Base-by-base conservation (phyloP, 2,888 invertebrate species). In the Eupelmus urozonus region DNA sequence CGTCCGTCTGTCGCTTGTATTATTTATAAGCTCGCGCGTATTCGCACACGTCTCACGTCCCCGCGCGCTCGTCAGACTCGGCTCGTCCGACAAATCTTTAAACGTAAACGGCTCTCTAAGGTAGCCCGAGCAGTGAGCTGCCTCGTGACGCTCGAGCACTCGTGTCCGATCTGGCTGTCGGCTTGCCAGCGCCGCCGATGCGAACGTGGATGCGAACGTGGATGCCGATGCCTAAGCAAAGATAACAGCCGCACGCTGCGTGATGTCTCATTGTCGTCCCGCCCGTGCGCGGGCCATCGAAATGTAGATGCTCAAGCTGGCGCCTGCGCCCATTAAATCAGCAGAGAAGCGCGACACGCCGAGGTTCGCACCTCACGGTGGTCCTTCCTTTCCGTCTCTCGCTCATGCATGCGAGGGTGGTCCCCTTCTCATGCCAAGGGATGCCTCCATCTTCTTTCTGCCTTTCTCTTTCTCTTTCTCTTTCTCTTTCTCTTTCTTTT, bases 311-410 rank as follows among this genome's bases (percentile, higher is more conserved):
- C 18, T 9, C 2, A 2, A n/a, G 27, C 51, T 49, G 40, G 65
- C 45, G 29, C 18, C 45, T 5, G 18, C 23, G 25, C n/a, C n/a
- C 62, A 62, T 42, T 65, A 65, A 76, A 70, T 70, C 71, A 65
- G 51, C 11, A n/a, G 40, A 23, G 25, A n/a, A 18, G n/a, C 13
- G 53, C 16, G 45, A 11, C 9, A 4, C 55, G 34, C 9, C 13
- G 25, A 45, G 42, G 57, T 73, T 78, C 69, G 69, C 72, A 78
- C 78, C 73, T 78, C 73, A 57, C 34, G 73, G 69, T 59, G 71
- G 71, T 76, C 71, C 55, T 65, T 53, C 5, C 16, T n/a, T n/a
- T n/a, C n/a, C 0, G 4, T 53, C 20, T 25, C 51, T 29, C 45
- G 18, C 16, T 34, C n/a, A 9, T 3, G 34, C 34, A 5, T 34